Evolutionary conservation across 2,113 vertebrate genomes (phyloP), one percentile per base, ranked within the genome.

Genomic region (Marcusenius ussheri): DNA sequence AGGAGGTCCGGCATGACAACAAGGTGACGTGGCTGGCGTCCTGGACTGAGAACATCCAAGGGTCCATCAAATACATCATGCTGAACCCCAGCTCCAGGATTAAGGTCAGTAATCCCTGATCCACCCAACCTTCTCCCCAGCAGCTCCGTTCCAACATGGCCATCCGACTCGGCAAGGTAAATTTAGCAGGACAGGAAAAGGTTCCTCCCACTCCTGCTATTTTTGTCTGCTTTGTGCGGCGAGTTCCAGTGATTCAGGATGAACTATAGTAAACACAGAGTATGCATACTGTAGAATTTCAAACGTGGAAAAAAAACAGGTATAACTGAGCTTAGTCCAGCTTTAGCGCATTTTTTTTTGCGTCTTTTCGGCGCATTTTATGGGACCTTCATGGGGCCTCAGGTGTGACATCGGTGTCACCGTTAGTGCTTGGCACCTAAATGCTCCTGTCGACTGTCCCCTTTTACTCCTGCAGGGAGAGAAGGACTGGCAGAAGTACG

Each of bases 11-110:
- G 53, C 96, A 98, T 92, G 98, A 99, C 93, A 99, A 98, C 93
- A 99, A 99, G 91, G 98, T 99, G 91, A 99, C 98, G 80, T 99
- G 98, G 98, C 93, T 99, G 92, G 98, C 97, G 19, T 99, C 98
- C 1, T 99, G 98, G 98, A 99, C 98, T 0, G 98, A 99, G 93
- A 99, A 99, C 92, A 98, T 99, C 93, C 98, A 99, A 90, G 98
- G 98, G 89, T 99, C 98, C 83, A 99, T 99, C 93, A 99, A 99
- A 92, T 99, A 99, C 93, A 98, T 99, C 92, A 99, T 99, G 98
- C 93, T 99, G 92, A 99, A 99, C 86, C 97, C 98, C 31, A 99
- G 98, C 93, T 99, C 98, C 92, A 97, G 98, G 94, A 99, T 99
- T 93, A 99, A 99, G 97, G 98, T 99, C 51, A 87, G 85, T 84